phyloP scores from a whole-genome alignment of 2,797 vertebrate genomes.

The Acanthis flammea region DNA sequence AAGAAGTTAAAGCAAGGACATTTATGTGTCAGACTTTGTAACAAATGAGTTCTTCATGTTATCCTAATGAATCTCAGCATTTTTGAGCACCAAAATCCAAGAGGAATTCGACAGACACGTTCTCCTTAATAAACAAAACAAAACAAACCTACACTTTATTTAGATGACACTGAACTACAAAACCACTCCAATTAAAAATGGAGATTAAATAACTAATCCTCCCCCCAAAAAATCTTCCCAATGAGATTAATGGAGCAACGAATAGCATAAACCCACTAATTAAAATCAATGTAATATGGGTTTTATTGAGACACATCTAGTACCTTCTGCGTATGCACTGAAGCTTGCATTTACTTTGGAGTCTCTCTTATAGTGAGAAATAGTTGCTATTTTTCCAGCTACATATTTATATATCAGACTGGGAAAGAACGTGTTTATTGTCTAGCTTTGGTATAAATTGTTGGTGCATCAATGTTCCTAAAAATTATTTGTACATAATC shows the following conservation, averaged over 20 bases:
- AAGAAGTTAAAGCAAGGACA: neutral
- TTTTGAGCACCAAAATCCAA: neutral
- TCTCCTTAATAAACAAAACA: neutral
- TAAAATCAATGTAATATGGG: conserved; percentile 11
- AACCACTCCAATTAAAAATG: conserved; percentile 21
- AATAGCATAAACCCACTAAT: conserved; percentile 34
- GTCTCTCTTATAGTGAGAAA: neutral
- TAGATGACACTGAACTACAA: neutral
- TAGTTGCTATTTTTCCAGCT: neutral
- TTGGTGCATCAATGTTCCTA: neutral
- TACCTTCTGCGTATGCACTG: neutral
- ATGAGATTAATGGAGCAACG: neutral
- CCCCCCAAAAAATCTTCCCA: neutral
- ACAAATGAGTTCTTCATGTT: neutral
- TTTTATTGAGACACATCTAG: neutral
- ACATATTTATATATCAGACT: neutral
- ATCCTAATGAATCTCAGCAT: neutral
- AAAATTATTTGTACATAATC: neutral
- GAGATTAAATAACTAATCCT: conserved; percentile 34
- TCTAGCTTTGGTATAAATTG: neutral
- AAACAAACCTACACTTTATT: neutral
- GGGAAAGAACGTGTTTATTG: neutral
- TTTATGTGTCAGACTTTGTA: neutral
- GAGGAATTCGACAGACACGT: neutral
- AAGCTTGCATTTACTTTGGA: neutral